Evolutionary conservation across 92 coral and sea anemone genomes (phyloP).

Genomic region (Phenganax marumi): DNA sequence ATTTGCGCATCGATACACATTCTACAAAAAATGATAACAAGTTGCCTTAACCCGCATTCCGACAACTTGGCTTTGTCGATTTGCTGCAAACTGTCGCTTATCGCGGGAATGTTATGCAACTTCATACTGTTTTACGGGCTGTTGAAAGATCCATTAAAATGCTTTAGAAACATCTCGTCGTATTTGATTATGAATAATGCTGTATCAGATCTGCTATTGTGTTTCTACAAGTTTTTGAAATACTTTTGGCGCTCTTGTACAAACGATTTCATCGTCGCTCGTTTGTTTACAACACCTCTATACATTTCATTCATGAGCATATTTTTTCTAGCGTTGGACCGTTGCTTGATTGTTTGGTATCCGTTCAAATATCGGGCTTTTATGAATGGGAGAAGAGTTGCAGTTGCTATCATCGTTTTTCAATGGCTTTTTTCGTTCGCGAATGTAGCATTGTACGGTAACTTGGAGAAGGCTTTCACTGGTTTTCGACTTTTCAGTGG

Average conservation of each 20-base stretch:
- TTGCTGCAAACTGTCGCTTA: not conserved
- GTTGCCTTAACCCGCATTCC: not conserved
- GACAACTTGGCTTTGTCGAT: not conserved
- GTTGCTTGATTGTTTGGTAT: constrained; percentile 5
- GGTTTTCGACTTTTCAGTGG: constrained; percentile 7
- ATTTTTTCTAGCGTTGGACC: constrained; percentile 12
- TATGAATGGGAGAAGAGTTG: constrained; percentile 10
- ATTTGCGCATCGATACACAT: not conserved
- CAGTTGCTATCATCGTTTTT: constrained; percentile 1
- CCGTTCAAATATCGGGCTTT: constrained; percentile 8
- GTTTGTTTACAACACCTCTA: not conserved
- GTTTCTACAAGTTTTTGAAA: constrained; percentile 1
- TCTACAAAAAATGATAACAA: not conserved
- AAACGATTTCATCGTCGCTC: not conserved
- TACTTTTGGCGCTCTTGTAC: constrained; percentile 4
- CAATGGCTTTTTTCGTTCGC: constrained; percentile 12
- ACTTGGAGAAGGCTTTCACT: not conserved
- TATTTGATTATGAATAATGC: constrained; percentile 14
- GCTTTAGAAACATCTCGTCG: constrained; percentile 19
- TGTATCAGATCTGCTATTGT: constrained; percentile 7
- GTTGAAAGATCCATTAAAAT: constrained; percentile 24
- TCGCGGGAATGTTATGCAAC: constrained; percentile 1
- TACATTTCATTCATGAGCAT: not conserved
- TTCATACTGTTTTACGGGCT: constrained; percentile 10
- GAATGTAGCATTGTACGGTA: not conserved